These are phyloP conservation scores for Lithophane ornitopus DNA, from an alignment of 2,888 invertebrate species.

Conservation along the genomic window DNA sequence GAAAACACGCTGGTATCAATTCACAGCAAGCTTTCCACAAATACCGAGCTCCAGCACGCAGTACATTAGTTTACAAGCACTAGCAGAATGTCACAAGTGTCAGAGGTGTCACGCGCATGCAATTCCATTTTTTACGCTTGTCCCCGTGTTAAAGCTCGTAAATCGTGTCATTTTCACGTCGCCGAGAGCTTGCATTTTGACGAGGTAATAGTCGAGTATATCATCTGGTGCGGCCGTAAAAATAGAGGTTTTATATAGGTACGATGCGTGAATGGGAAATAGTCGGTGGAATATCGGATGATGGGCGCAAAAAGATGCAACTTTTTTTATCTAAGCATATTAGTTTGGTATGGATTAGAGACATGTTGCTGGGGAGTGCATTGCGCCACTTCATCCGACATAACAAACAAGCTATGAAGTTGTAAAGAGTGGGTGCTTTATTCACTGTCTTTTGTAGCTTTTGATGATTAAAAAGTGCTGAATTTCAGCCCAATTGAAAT, in stretches of 20 bases:
- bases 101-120: slow-evolving; percentile 46
- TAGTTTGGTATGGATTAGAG: background rate
- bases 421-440: background rate
- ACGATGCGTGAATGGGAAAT: background rate
- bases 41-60: slow-evolving; percentile 40
- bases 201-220: slow-evolving; percentile 78
- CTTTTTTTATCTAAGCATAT: background rate
- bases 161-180: slow-evolving; percentile 82
- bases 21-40: slow-evolving; percentile 2
- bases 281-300: background rate
- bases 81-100: slow-evolving; percentile 51
- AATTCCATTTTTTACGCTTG: slow-evolving; percentile 66
- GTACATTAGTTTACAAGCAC: slow-evolving; percentile 50
- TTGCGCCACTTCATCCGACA: background rate
- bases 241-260: slow-evolving; percentile 29
- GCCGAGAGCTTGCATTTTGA: slow-evolving; percentile 72
- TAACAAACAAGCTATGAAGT: background rate
- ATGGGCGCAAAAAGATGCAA: background rate
- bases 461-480: background rate
- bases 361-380: background rate
- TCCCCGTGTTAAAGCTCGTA: slow-evolving; percentile 75
- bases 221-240: slow-evolving; percentile 66
- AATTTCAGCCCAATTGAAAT: background rate
- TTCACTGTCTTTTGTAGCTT: background rate
- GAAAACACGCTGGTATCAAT: slow-evolving; percentile 11